These are phyloP conservation scores for Enteromius anoplus DNA, from an alignment of 2,797 vertebrate species.

Conservation along the genomic window DNA sequence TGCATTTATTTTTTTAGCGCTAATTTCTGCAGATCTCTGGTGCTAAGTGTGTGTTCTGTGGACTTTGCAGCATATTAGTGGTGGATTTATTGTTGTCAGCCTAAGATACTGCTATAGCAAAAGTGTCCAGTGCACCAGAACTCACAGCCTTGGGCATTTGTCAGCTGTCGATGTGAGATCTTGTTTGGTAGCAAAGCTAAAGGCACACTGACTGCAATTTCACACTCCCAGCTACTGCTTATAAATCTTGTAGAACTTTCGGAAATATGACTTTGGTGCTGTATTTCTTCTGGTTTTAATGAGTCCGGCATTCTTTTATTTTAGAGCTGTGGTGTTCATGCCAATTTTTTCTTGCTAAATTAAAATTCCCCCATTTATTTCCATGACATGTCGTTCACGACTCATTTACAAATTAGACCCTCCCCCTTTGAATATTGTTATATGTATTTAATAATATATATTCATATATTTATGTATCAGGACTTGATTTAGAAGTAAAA, in stretches of 20 bases:
- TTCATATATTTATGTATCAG: neutral
- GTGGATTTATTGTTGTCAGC: slow-evolving; percentile 37
- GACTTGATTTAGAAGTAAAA: neutral
- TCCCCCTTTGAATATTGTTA: neutral
- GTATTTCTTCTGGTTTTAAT: slow-evolving; percentile 8
- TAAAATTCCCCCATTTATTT: neutral
- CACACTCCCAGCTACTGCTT: slow-evolving; percentile 33
- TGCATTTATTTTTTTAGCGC: slow-evolving; percentile 11
- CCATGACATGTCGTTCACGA: neutral
- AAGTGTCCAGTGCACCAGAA: slow-evolving; percentile 38
- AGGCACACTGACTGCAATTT: slow-evolving; percentile 49
- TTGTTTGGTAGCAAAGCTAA: slow-evolving; percentile 51
- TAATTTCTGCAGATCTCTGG: slow-evolving; percentile 9
- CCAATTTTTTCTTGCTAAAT: neutral
- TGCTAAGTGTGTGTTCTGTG: neutral
- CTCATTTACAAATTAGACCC: neutral
- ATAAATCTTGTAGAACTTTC: slow-evolving; percentile 42
- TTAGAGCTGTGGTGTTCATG: neutral
- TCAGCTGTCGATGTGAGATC: slow-evolving; percentile 52
- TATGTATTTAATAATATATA: neutral
- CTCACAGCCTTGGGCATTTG: slow-evolving; percentile 49
- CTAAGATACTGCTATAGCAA: slow-evolving; percentile 30
- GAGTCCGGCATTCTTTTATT: slow-evolving; percentile 1
- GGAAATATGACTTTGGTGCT: slow-evolving; percentile 19
- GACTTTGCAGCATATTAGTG: slow-evolving; percentile 25